Conservation (phyloP, 2,113 vertebrate species). For the Sinocyclocheilus anophthalmus region DNA sequence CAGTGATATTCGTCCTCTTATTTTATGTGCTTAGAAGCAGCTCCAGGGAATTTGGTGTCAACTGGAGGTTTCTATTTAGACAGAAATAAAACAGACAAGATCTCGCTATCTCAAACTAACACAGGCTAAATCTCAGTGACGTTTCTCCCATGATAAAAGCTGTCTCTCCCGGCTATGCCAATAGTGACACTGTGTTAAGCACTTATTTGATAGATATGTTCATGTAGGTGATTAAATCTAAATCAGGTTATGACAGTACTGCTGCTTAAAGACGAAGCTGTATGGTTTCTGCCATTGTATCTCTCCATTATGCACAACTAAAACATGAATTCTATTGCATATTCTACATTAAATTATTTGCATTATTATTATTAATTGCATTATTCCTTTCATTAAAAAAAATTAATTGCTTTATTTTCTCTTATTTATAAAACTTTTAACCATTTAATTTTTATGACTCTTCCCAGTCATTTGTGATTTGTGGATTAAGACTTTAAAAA, state of each 20-base stretch:
- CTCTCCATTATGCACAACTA: neutral
- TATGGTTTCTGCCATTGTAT: neutral
- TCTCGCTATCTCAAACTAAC: neutral
- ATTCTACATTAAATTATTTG: neutral
- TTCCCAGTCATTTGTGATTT: neutral
- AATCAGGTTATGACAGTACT: neutral
- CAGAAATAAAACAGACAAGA: conserved; percentile 18
- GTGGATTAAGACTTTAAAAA: neutral
- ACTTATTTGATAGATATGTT: neutral
- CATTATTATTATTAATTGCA: too few relatives aligned
- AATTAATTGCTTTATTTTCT: neutral
- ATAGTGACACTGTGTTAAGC: neutral
- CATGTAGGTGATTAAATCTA: neutral
- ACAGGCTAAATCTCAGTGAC: neutral
- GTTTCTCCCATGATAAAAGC: conserved; percentile 13
- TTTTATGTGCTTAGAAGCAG: neutral
- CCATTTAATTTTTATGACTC: neutral
- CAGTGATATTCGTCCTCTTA: neutral
- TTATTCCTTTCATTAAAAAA: too few relatives aligned
- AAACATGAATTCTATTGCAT: neutral
- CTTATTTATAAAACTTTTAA: neutral
- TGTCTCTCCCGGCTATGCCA: neutral
- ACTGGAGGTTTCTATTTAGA: conserved; percentile 30
- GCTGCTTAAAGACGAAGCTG: neutral
- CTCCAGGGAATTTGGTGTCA: conserved; percentile 32